Evolutionary conservation across 2,113 vertebrate species (phyloP), one percentile per base, ranked within the genome.

Genomic region (Tauraco erythrolophus): DNA sequence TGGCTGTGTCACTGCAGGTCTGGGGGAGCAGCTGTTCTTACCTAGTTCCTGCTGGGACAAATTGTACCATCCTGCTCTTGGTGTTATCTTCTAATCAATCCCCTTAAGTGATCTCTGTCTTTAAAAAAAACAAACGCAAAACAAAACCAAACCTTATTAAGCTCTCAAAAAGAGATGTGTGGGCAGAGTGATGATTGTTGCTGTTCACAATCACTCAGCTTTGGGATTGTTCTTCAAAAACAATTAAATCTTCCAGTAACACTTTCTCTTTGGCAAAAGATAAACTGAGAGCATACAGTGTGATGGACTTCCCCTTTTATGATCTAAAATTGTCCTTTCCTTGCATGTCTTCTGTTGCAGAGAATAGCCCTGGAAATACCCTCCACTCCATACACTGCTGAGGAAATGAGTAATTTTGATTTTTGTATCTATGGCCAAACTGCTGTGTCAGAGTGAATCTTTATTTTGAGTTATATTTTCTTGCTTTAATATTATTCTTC

Each of bases 311-410:
- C 37, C 31, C 16, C 10, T 66, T 66, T 37, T 35, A 8, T 10
- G 33, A 51, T 9, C 18, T 77, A 27, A 85, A 78, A 25, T 8
- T 10, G 8, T 50, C 15, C 41, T 66, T 61, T 15, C 22, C 41
- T 51, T 2, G n/a, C 19, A 0, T 7, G 9, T 48, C 17, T 51
- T 41, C 31, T 76, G 15, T 30, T 61, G 71, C 27, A 41, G 43
- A 56, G 41, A 37, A 28, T 0, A 82, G 66, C 58, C 9, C 7
- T 33, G 64, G 51, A 51, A 64, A 9, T 66, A 10, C 11, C 18
- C 28, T 41, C 12, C 6, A 0, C 48, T 79, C 5, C 1, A 6
- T 37, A 3, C 15, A 30, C 0, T 6, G 17, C n/a, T 54, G 46
- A 68, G 43, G 78, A 78, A 39, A 25, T 13, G 35, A 22, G 21